These are phyloP conservation scores for Uria lomvia DNA, from an alignment of 2,113 vertebrate species.

Conservation along the genomic window DNA sequence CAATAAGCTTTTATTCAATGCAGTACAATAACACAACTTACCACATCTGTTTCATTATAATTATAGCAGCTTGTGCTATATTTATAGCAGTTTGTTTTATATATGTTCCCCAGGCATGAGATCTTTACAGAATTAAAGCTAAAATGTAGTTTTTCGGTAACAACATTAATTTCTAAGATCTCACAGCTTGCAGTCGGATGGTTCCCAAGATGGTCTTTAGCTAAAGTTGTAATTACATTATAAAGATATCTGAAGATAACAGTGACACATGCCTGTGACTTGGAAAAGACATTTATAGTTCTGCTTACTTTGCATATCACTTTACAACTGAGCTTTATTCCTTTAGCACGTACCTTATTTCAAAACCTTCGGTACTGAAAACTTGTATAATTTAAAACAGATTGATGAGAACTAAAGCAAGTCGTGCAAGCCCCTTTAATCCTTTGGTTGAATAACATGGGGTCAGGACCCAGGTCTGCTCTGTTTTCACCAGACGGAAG, in stretches of 20 bases:
- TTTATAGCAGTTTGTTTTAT: background rate
- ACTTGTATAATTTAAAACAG: background rate
- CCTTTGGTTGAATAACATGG: background rate
- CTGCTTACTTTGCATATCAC: background rate
- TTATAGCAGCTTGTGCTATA: background rate
- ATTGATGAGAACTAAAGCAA: background rate
- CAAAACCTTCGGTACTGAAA: background rate
- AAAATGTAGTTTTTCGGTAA: background rate
- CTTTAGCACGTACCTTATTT: background rate
- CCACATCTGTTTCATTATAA: background rate
- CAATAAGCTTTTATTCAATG: background rate
- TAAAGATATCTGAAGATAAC: background rate
- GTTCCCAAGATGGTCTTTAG: background rate
- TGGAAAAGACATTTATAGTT: background rate
- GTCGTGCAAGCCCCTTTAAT: background rate
- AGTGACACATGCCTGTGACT: background rate
- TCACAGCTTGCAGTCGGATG: background rate
- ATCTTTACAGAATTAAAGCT: background rate
- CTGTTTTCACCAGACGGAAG: background rate
- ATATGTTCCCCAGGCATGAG: background rate
- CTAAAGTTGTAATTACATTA: background rate
- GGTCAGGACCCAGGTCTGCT: background rate
- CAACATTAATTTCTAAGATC: background rate
- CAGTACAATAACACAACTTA: background rate
- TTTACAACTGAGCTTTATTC: background rate